These are phyloP conservation scores for Perizoma flavofasciatum DNA, from an alignment of 2,888 invertebrate species.

Conservation along the genomic window DNA sequence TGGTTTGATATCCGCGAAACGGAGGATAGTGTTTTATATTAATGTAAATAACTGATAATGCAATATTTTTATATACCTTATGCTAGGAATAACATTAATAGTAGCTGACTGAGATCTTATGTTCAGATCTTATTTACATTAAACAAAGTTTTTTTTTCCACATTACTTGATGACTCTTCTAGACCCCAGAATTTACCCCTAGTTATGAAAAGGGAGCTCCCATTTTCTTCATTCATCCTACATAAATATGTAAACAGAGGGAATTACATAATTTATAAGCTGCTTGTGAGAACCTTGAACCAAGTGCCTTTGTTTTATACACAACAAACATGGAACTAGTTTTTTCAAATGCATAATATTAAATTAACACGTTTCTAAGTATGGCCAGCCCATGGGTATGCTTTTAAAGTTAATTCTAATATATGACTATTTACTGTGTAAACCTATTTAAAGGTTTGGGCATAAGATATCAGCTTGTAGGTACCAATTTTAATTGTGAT, in stretches of 20 bases:
- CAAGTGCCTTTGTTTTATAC: constrained; percentile 12
- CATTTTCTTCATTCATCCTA: too few relatives aligned
- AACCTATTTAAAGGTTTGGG: constrained; percentile 15
- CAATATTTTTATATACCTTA: constrained; percentile 55
- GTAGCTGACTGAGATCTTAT: constrained; percentile 47
- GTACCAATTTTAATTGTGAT: constrained; percentile 46
- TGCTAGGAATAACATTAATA: constrained; percentile 38
- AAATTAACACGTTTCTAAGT: neutral
- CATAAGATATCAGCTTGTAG: constrained; percentile 44
- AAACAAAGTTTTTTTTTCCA: too few relatives aligned
- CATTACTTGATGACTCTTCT: too few relatives aligned
- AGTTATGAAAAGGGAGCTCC: too few relatives aligned
- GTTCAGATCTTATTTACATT: constrained; percentile 45
- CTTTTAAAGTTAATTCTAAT: neutral
- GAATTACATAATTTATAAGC: constrained; percentile 3
- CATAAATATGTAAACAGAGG: too few relatives aligned
- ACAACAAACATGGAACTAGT: constrained; percentile 11
- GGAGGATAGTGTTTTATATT: constrained; percentile 33
- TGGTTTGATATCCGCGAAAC: constrained; percentile 29
- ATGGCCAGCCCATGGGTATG: neutral
- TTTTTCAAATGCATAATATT: constrained; percentile 1
- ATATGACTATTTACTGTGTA: neutral
- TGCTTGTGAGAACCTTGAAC: constrained; percentile 6
- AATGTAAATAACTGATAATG: constrained; percentile 59
- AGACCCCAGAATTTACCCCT: too few relatives aligned